Base-by-base conservation (phyloP, 2,113 vertebrate genomes). In the Urocolius indicus region DNA sequence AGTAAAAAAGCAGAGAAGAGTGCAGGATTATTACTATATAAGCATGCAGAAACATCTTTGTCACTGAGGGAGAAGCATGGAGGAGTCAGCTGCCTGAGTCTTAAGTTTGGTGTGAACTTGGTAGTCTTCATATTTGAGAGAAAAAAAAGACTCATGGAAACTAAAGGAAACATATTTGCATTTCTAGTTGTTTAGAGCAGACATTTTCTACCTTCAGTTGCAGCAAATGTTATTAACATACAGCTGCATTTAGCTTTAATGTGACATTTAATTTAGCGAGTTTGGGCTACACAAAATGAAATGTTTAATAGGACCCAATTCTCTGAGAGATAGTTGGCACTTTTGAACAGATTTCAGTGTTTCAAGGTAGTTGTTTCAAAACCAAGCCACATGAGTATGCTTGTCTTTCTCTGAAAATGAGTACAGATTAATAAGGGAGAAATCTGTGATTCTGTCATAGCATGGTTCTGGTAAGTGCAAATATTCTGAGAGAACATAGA, bases 311-410 rank as follows among this genome's bases (percentile, higher is more conserved):
- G 27, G 23, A 57, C 4, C 20, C 19, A 77, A n/a, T 6, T 71
- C 27, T 54, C 55, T 57, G 34, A 73, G 32, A 63, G 17, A 2
- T 61, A 32, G 46, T 6, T 54, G 54, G 24, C 0, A 1, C 22
- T 66, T 85, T 36, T 38, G 41, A 71, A 55, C 13, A 81, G 34
- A 67, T 86, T 63, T 80, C 43, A 66, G 22, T 73, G 41, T 72
- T 94, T 87, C 58, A 66, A 46, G 8, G 30, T n/a, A 83, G 52
- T 76, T 23, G 36, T 63, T 95, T 93, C 65, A 88, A 93, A 88
- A 27, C 9, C 19, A 73, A 81, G 23, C n/a, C 68, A 71, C 48
- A 19, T 45, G 62, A 86, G 72, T 67, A 66, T 55, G 52, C 21
- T 69, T 76, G 34, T 68, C 71, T 79, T 87, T 23, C 36, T 74